These are phyloP conservation scores for Intellagama lesueurii DNA, from an alignment of 2,797 vertebrate genomes.

Conservation along the genomic window DNA sequence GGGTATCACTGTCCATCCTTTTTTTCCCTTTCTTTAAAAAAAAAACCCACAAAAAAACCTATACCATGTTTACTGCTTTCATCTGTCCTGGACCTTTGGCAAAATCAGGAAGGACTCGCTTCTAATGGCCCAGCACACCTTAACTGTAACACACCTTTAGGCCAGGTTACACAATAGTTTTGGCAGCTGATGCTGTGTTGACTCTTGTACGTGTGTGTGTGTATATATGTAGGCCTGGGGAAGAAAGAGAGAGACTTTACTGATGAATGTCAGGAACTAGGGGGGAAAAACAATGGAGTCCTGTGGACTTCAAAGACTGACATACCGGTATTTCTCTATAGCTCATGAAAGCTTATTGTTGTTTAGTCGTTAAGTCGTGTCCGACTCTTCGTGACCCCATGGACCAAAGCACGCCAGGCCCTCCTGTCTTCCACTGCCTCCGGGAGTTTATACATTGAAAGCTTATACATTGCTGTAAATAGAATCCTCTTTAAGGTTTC, in stretches of 20 bases:
- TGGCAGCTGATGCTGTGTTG: neutral
- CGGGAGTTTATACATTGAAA: neutral
- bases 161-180: neutral
- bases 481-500: neutral
- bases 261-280: neutral
- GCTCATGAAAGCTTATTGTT: neutral
- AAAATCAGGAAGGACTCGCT: neutral
- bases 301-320: neutral
- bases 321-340: neutral
- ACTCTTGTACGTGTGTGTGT: neutral
- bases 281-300: neutral
- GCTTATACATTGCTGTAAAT: neutral
- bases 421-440: too few species aligned
- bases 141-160: neutral
- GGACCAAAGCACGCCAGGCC: too few species aligned
- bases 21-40: neutral
- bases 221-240: neutral
- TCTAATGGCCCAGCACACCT: too few species aligned
- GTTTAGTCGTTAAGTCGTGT: too few species aligned
- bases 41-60: neutral
- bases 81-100: neutral
- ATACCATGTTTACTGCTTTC: neutral
- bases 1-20: too few species aligned
- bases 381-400: too few species aligned
- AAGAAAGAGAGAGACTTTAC: neutral